These are phyloP conservation scores for Nerophis ophidion DNA, from an alignment of 2,113 vertebrate genomes.

Conservation along the genomic window DNA sequence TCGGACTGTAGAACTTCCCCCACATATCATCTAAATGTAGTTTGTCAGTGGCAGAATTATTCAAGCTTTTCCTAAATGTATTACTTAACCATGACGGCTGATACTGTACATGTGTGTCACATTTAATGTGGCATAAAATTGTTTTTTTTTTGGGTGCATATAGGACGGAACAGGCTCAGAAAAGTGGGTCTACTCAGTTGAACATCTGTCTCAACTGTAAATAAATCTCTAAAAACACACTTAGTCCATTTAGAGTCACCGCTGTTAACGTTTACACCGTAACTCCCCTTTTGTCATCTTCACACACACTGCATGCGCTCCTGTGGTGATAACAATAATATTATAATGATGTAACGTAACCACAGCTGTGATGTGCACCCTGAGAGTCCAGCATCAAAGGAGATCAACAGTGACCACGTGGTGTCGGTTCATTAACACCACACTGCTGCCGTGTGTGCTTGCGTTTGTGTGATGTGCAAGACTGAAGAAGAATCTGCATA, in stretches of 20 bases:
- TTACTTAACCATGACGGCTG: constrained; percentile 6
- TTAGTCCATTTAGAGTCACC: too few species aligned
- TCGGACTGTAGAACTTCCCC: too few species aligned
- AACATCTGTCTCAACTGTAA: constrained; percentile 57
- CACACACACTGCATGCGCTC: constrained; percentile 23
- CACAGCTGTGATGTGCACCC: constrained; percentile 45
- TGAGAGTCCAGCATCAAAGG: constrained; percentile 55
- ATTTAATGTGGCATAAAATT: constrained; percentile 33
- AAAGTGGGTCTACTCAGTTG: constrained; percentile 33
- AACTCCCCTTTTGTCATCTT: too few species aligned
- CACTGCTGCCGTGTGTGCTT: background rate
- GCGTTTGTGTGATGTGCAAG: too few species aligned
- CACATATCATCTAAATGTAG: too few species aligned
- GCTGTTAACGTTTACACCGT: too few species aligned
- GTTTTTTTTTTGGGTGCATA: constrained; percentile 17
- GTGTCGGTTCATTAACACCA: constrained; percentile 58
- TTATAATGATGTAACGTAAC: constrained; percentile 40
- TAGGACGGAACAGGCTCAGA: constrained; percentile 45
- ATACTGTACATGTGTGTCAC: constrained; percentile 7
- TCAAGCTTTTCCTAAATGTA: constrained; percentile 21
- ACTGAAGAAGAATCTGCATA: background rate
- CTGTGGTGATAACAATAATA: constrained; percentile 42
- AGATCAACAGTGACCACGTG: constrained; percentile 54
- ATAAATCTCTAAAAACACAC: constrained; percentile 22
- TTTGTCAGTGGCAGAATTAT: too few species aligned